Evolutionary conservation across 1,140 invertebrate species (phyloP), one percentile per base, ranked within the genome.

Genomic region (Monomorium pharaonis): DNA sequence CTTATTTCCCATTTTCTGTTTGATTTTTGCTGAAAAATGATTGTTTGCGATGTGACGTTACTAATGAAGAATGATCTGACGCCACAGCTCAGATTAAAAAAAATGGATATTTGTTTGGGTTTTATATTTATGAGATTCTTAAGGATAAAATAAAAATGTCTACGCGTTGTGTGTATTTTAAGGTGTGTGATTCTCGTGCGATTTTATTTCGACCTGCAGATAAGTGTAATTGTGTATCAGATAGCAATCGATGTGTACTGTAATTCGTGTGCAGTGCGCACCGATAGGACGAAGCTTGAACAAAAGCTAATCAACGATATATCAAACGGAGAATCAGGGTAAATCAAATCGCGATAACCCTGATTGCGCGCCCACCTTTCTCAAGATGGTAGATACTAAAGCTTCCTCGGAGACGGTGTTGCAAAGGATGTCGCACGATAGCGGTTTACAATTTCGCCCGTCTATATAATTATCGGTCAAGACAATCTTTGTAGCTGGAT

Each of bases 401-500:
- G 54, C 16, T 69, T 86, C 12, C 37, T 49, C n/a, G 7, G 24
- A 49, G 18, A 30, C 56, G 30, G 33, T 65, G 62, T 77, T 80
- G 65, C 70, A 85, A 87, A 78, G 56, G 70, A 70, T 62, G 44
- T 63, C 33, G 77, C 51, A 44, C 81, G 88, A 92, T 90, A 92
- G 74, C 70, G 90, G 86, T 91, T 91, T 88, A 91, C 88, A 90
- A 92, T 92, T 92, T 90, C 83, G 42, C 78, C 84, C 72, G 78
- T 77, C 83, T 85, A 86, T 86, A 86, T 88, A 92, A 92, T 92
- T 92, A 93, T 93, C 92, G 85, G 86, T 60, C 86, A 87, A 89
- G 91, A 84, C 86, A 65, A 92, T 93, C 92, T 93, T 93, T 92
- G 92, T 88, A 84, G 77, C 67, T 44, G 58, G 83, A 88, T 91